These are phyloP conservation scores for Leptinotarsa undecemlineata DNA, from an alignment of 1,140 invertebrate species.

Conservation along the genomic window DNA sequence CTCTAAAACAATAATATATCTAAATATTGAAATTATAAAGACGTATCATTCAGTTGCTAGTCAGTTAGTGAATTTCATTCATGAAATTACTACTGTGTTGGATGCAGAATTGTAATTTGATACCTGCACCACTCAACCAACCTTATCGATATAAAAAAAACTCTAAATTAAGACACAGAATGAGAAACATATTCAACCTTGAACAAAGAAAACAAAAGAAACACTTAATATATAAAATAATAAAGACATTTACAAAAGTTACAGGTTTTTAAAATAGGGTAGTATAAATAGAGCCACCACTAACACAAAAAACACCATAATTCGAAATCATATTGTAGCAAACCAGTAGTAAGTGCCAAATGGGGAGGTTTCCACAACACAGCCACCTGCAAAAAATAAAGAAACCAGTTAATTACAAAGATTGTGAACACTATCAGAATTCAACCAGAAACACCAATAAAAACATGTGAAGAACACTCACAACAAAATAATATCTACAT, in stretches of 20 bases:
- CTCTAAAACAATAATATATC: no score
- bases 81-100: no score
- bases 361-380: no score
- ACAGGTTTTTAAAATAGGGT: not conserved
- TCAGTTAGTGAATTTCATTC: no score
- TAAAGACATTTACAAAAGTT: not conserved
- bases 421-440: not conserved
- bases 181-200: not conserved
- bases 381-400: not conserved
- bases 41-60: no score
- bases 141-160: no score
- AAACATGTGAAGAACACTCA: not conserved
- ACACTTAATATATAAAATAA: not conserved
- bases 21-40: no score
- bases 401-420: not conserved
- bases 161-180: no score
- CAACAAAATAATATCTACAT: no score
- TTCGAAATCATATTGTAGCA: not conserved
- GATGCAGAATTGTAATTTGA: no score
- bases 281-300: not conserved
- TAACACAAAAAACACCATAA: not conserved
- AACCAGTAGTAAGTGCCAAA: no score
- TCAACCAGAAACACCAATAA: not conserved
- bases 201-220: not conserved
- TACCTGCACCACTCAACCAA: no score